A percentile compares a stretch with the other conserved stretches of the same genome.
Evolutionary conservation across 2,888 invertebrate species (phyloP).

Genomic region (Lepidocyrtinus sp.): DNA sequence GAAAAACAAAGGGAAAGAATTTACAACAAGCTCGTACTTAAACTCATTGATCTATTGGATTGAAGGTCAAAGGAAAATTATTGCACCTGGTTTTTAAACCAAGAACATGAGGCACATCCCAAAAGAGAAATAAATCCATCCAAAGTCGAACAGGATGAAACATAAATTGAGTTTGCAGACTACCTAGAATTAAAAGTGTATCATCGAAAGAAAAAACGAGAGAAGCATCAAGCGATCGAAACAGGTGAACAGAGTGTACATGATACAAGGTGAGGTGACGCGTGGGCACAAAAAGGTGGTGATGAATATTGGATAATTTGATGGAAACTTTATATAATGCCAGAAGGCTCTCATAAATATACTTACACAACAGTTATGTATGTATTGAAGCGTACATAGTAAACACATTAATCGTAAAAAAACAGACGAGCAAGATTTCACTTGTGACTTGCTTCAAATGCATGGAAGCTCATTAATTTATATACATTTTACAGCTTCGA

Average conservation of each 20-base stretch:
- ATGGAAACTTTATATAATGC: conserved; percentile 28
- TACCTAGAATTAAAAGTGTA: conserved; percentile 55
- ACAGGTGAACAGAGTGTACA: conserved; percentile 20
- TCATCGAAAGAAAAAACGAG: conserved; percentile 37
- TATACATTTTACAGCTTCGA: conserved; percentile 29
- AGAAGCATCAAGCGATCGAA: background rate
- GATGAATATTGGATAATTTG: conserved; percentile 50
- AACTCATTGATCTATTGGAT: conserved; percentile 52
- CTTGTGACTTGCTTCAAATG: background rate
- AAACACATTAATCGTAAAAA: background rate
- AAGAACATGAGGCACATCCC: conserved; percentile 49
- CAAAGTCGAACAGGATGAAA: conserved; percentile 34
- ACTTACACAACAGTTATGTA: background rate
- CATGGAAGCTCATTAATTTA: conserved; percentile 31
- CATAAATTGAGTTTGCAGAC: conserved; percentile 42
- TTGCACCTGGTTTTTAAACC: background rate
- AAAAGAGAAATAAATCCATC: conserved; percentile 50
- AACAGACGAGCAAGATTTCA: background rate
- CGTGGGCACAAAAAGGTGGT: conserved; percentile 54
- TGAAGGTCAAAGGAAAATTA: conserved; percentile 41
- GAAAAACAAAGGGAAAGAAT: background rate
- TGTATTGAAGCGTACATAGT: background rate
- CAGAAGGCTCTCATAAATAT: conserved; percentile 40
- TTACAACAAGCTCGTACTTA: background rate
- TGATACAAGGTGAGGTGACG: conserved; percentile 28